Percentiles rank a stretch among this genome's conserved stretches.
Evolutionary conservation across 2,797 vertebrate genomes (phyloP).

Genomic region (Varecia variegata): DNA sequence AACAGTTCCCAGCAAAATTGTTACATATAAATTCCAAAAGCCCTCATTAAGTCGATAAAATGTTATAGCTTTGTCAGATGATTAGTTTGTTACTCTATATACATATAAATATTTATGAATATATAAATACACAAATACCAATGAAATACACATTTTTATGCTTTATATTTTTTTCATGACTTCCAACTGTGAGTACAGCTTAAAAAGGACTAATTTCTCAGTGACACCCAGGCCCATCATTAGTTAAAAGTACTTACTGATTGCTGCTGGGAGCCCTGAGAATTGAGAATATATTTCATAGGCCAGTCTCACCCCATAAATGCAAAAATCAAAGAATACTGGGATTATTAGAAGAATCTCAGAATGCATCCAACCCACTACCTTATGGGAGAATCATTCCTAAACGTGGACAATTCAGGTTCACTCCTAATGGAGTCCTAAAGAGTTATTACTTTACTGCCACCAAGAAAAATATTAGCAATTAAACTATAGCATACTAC

Average conservation of each 20-base stretch:
- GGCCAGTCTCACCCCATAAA: background rate
- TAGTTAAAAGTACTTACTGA: background rate
- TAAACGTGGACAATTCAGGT: background rate
- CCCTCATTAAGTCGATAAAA: background rate
- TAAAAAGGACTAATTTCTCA: background rate
- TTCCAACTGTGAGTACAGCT: background rate
- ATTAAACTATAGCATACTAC: background rate
- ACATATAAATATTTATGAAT: background rate
- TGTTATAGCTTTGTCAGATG: background rate
- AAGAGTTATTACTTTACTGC: background rate
- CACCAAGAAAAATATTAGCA: constrained; percentile 12
- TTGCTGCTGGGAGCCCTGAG: background rate
- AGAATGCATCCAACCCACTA: background rate
- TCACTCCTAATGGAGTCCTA: background rate
- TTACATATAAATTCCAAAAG: background rate
- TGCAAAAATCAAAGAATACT: background rate
- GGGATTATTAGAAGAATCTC: background rate
- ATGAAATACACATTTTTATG: background rate
- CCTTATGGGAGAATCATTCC: background rate
- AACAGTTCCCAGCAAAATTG: background rate
- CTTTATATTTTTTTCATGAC: background rate
- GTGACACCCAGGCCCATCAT: background rate
- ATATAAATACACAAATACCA: background rate
- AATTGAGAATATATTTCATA: background rate
- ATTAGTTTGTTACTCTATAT: background rate